These are phyloP conservation scores for Drosophila sturtevanti DNA, from an alignment of 1,140 invertebrate species.

Conservation along the genomic window DNA sequence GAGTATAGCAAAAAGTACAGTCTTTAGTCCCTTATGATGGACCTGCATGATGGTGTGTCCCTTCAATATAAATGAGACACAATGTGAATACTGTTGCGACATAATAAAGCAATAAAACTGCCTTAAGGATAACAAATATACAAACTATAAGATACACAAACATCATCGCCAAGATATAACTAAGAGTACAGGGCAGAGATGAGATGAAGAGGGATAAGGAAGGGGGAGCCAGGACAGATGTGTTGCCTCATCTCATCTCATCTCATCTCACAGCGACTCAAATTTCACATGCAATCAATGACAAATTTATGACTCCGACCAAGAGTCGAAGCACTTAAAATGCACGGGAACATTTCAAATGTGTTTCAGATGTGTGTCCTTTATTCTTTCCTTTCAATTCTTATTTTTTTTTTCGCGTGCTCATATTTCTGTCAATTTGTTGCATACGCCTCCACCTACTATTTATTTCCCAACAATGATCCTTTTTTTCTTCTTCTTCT, in stretches of 20 bases:
- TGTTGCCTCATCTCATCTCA: constrained; percentile 4
- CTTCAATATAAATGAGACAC: constrained; percentile 38
- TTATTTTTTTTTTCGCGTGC: constrained; percentile 40
- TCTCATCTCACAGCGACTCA: constrained; percentile 32
- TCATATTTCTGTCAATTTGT: constrained; percentile 80
- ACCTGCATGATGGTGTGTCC: constrained; percentile 55
- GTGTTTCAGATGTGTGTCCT: constrained; percentile 11
- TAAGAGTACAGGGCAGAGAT: background rate
- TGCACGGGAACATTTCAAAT: constrained; percentile 30
- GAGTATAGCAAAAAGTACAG: background rate
- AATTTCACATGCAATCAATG: constrained; percentile 81
- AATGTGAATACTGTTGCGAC: constrained; percentile 51
- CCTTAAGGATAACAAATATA: constrained; percentile 67
- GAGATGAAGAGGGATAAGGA: background rate
- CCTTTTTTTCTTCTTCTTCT: constrained; percentile 1
- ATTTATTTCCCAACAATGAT: background rate
- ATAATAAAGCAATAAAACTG: constrained; percentile 78
- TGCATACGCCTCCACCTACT: constrained; percentile 26
- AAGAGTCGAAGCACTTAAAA: constrained; percentile 27
- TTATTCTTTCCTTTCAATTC: constrained; percentile 14
- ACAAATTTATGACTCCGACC: constrained; percentile 73
- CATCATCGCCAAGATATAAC: constrained; percentile 16
- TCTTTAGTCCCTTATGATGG: background rate
- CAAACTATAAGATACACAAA: constrained; percentile 49
- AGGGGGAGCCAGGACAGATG: constrained; percentile 29